Percentiles rank a stretch among this genome's conserved stretches.
These are phyloP conservation scores for Drosophila anomelani DNA, from an alignment of 2,888 invertebrate genomes.

Conservation along the genomic window DNA sequence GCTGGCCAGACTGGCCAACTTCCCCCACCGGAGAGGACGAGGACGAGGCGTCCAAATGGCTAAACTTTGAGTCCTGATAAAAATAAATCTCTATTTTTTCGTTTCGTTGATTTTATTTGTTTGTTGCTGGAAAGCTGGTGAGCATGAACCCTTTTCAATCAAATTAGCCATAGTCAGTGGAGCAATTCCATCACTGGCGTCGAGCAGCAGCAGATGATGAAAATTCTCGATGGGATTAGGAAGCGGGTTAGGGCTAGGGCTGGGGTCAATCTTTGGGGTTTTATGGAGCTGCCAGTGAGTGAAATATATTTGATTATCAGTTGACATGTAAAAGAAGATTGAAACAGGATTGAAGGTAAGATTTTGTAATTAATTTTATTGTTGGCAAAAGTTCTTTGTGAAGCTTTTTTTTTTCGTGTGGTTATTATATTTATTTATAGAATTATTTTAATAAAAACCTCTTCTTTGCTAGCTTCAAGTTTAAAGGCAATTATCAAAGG, in stretches of 20 bases:
- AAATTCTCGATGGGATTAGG: slow-evolving; percentile 19
- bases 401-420: neutral
- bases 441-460: neutral
- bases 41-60: slow-evolving; percentile 36
- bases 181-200: slow-evolving; percentile 62
- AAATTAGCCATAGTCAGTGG: slow-evolving; percentile 58
- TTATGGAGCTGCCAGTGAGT: neutral
- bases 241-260: neutral
- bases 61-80: slow-evolving; percentile 42
- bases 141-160: slow-evolving; percentile 70
- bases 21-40: neutral
- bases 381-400: neutral
- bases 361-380: slow-evolving; percentile 14
- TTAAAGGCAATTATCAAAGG: neutral
- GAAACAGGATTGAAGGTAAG: neutral
- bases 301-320: slow-evolving; percentile 2
- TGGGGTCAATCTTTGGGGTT: neutral
- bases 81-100: slow-evolving; percentile 49
- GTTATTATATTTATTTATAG: neutral
- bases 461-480: neutral
- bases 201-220: slow-evolving; percentile 27
- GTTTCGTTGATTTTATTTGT: slow-evolving; percentile 66
- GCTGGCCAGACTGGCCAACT: slow-evolving; percentile 7
- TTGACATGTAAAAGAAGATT: neutral
- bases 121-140: slow-evolving; percentile 34